Base-by-base conservation (phyloP, 2,888 invertebrate species). In the Atherix ibis region DNA sequence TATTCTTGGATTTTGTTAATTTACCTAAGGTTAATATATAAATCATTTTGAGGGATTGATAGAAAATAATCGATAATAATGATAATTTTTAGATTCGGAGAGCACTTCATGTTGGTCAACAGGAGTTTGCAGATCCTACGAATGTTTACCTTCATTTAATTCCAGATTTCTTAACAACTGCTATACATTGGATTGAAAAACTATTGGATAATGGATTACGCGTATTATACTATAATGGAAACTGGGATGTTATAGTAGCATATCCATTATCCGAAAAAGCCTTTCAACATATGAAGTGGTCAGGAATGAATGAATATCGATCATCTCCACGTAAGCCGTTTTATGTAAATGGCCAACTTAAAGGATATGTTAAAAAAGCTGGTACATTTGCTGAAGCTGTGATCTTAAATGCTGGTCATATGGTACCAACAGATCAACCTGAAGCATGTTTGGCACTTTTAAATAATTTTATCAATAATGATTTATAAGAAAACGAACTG, bases 371-470 rank as follows among this genome's bases (percentile, higher is more conserved):
- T 36, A 70, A 66, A 49, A 59, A 55, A 26, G 67, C 65, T 2
- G 66, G 64, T 2, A 70, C 70, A 43, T 62, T 76, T 24, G 67
- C 66, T 1, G 72, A 73, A 46, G 66, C 73, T 9, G 60, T 73
- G 54, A 60, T 76, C 8, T 59, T 73, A 14, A 68, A 71, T 29
- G 71, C 76, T 2, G 77, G 77, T 1, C 76, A 77, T 50, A 71
- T 76, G 69, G 71, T 73, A 4, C 73, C 76, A 0, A 60, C 67
- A 1, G 73, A 76, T 52, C 66, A 71, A 48, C 73, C 75, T 1
- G 61, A 66, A 2, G 67, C 68, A 29, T 60, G 70, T 1, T 62
- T 70, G 2, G 70, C 72, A 15, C 62, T 76, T 40, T 70, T 76
- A 43, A 66, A 67, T 19, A 67, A 69, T 40, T 76, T 76, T 51